Base-by-base conservation (phyloP, 2,113 vertebrate genomes). In the Neodon shergylaensis region DNA sequence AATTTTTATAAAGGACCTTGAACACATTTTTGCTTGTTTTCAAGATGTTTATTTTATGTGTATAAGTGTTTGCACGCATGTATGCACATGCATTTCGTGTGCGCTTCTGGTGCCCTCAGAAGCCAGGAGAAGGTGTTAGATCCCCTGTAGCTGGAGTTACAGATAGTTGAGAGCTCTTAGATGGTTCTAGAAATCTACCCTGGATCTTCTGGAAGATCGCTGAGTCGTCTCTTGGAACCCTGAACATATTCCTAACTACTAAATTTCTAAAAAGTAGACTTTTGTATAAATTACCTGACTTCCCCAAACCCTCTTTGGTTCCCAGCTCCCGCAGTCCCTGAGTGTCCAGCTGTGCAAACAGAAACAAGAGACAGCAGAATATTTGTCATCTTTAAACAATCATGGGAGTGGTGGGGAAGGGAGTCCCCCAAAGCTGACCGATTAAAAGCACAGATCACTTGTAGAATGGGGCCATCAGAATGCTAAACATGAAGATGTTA, bases 241-340 rank as follows among this genome's bases (percentile, higher is more conserved):
- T 58, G 78, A 58, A 54, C 10, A 81, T 58, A 58, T n/a, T 54
- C 39, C 52, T 90, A 42, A 68, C 90, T 72, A 73, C 82, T 72
- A 83, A 92, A 13, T 83, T 39, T 72, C 52, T 13, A 21, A 49
- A 81, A 36, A 33, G 61, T 0, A 42, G 12, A 65, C 39, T 63
- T 81, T 63, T 58, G 54, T 58, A 58, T 58, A 58, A 58, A 58
- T 58, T 17, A 58, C 54, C 54, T 58, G n/a, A 4, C 16, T 16
- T 19, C 1, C 8, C 8, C 1, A 5, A 0, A 0, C 14, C 31
- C 47, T 49, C 73, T n/a, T 90, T 13, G 21, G 31, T 42, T 7
- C 47, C 58, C 11, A 81, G 9, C 36, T 82, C 68, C n/a, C 11
- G 17, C 39, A 44, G 47, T 2, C 73, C 36, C 36, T 76, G 31